Evolutionary conservation across 2,888 invertebrate genomes (phyloP), one percentile per base, ranked within the genome.

Genomic region (Prenolepis imparis): DNA sequence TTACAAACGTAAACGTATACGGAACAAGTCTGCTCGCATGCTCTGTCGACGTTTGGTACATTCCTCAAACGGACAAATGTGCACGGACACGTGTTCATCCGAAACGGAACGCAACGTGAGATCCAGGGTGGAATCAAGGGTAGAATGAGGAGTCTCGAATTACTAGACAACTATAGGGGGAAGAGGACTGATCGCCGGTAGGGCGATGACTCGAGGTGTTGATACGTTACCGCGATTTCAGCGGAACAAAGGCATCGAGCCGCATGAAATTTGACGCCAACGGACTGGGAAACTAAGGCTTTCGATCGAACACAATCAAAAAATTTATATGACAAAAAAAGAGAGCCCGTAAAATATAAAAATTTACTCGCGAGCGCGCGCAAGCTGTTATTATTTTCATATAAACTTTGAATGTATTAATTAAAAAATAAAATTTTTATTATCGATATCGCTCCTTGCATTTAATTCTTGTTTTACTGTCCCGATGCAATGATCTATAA

Each of bases 151-250:
- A 75, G 84, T 87, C 88, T 90, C 90, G 89, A 83, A 90, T 90
- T 90, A 90, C 90, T 83, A 84, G 84, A 80, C 85, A 90, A 86
- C 86, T 84, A 83, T 11, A 57, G 15, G 44, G 1, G 84, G 59
- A 52, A 55, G 70, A 55, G 44, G 41, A 66, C 61, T 73, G 89
- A 89, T 88, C 88, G 88, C 41, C 61, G 82, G 32, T 44, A 61
- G 86, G 82, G 72, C 72, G 90, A 85, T 89, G 91, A 90, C 88
- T 90, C 87, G 90, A 90, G 89, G 91, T 89, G 90, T 90, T 88
- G 88, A 90, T 90, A 81, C 82, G 85, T 90, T 81, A 75, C 85
- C 64, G 83, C 87, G 90, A 90, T 90, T 90, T 88, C 81, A 85
- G 57, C 18, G 88, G 88, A 78, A 89, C 91, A 90, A 90, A 90